Evolutionary conservation across 92 coral and sea anemone genomes (phyloP), one percentile per base, ranked within the genome.

Genomic region (Palythoa grandiflora): DNA sequence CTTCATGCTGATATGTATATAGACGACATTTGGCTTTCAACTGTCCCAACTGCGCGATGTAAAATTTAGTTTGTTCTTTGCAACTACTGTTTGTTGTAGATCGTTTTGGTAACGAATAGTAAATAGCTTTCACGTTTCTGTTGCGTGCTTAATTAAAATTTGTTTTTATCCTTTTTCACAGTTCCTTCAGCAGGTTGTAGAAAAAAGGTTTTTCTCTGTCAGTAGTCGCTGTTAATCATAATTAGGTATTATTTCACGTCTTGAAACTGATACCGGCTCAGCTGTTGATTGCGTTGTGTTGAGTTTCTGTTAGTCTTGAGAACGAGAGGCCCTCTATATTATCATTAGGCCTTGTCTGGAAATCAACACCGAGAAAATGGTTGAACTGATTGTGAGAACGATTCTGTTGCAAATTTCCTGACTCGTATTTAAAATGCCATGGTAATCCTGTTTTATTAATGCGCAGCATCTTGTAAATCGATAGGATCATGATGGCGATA

Each of bases 341-440:
- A 19, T 77, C 63, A 16, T 14, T 77, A 17, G 19, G 10, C 1
- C 70, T 1, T 53, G n/a, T 3, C 68, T 35, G 59, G 2, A 40
- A 51, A 14, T 52, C 83, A 77, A 16, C 63, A 28, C 28, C 28
- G 28, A 65, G 71, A n/a, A 81, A 81, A 48, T 20, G 44, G 14
- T 48, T 65, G 6, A 81, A 81, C 52, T 39, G 11, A 3, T 65
- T 28, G n/a, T 81, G 86, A 6, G 86, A 81, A 14, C 13, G 47
- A 47, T 19, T 48, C 15, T 44, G 57, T 12, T 19, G 16, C n/a
- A 54, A 10, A 13, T 66, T 68, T 44, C 21, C 66, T 47, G 86
- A 47, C 48, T 38, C 16, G 28, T 20, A 63, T 81, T 60, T 47
- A 81, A 81, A 81, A 81, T 81, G 20, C 86, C 86, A 81, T 48